Evolutionary conservation across 2,888 invertebrate species (phyloP).

Genomic region (Agonum fuliginosum): DNA sequence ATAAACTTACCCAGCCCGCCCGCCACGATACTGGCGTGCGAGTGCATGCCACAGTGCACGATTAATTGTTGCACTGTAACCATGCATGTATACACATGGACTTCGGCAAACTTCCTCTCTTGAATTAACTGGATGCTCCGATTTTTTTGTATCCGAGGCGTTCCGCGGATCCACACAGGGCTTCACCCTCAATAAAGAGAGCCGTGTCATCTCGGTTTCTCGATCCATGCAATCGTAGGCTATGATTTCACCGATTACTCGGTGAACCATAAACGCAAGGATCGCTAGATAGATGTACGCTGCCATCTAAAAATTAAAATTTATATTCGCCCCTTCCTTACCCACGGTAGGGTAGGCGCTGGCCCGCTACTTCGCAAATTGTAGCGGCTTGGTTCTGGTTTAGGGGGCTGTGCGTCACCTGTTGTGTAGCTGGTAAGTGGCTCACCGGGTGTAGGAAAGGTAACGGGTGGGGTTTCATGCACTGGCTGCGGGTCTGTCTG

Average conservation of each 20-base stretch:
- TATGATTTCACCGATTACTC: background rate
- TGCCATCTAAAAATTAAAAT: no score
- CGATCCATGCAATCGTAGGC: constrained; percentile 25
- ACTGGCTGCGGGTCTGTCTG: no score
- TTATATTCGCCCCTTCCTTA: no score
- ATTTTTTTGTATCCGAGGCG: background rate
- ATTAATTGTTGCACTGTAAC: constrained; percentile 34
- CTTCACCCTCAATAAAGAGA: background rate
- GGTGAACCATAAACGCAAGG: no score
- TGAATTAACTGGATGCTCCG: background rate
- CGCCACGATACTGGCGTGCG: constrained; percentile 20
- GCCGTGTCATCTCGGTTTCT: constrained; percentile 2
- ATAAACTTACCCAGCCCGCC: constrained; percentile 14
- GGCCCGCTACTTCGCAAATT: no score
- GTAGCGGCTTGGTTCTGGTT: no score
- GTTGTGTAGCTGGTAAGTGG: no score
- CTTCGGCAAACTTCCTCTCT: background rate
- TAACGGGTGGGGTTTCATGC: no score
- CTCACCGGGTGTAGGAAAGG: no score
- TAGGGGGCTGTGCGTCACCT: no score
- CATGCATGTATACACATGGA: constrained; percentile 46
- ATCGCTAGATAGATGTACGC: no score
- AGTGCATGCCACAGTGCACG: constrained; percentile 44
- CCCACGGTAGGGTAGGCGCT: no score
- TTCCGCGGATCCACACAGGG: constrained; percentile 34